Evolutionary conservation across 2,888 invertebrate genomes (phyloP), one percentile per base, ranked within the genome.

Genomic region (Pycnomerus fuliginosus): DNA sequence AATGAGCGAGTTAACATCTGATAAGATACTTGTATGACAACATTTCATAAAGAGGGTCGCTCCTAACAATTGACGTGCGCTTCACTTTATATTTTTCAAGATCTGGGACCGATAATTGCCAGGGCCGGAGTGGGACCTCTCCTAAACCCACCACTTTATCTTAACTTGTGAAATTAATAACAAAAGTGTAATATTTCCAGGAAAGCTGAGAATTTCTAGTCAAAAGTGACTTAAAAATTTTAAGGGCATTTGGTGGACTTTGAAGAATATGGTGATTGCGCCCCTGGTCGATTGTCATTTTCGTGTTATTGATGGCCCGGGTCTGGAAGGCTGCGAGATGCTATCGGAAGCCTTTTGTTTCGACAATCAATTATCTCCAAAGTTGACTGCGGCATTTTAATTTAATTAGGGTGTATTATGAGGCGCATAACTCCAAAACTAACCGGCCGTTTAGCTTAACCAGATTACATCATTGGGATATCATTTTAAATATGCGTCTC

Each of bases 311-410:
- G 68, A 69, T 69, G 67, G 55, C 50, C 50, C 46, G 42, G 35
- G 39, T n/a, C 34, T 45, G 42, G 51, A 53, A 53, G 54, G 55
- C 50, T 48, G 44, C 36, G 33, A 45, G 68, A 69, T 69, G 58
- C 52, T 69, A 69, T 70, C 69, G 57, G 64, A 54, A 64, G 66
- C 62, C 69, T 68, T 70, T 70, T 70, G 70, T 70, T 70, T 70
- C 69, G 69, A 69, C 69, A 70, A 70, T 70, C 68, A 70, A 69
- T 70, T 70, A 70, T 69, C 65, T 68, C 60, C 57, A 34, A 59
- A 62, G 61, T 62, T 59, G 64, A 64, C 65, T 67, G 66, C 63
- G 67, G 68, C 60, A 69, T 69, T 69, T 69, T 68, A 69, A 69
- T 69, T 69, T 68, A 69, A 69, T 69, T 69, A 68, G 65, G 65